A percentile compares a stretch with the other conserved stretches of the same genome.
Conservation (phyloP, 2,113 vertebrate genomes). For the Camarhynchus parvulus region DNA sequence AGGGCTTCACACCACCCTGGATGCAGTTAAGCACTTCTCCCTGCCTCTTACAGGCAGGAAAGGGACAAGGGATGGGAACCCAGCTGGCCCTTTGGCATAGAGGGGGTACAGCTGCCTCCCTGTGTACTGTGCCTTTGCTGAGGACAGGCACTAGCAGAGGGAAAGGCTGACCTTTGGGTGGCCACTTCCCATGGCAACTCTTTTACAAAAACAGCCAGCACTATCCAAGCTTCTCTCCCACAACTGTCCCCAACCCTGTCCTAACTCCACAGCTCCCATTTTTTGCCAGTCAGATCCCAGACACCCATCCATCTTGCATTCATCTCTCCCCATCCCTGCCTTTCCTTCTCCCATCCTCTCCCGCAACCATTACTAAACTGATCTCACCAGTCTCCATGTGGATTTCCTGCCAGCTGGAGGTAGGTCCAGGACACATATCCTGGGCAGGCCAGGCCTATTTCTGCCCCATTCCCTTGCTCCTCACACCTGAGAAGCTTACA, state of each 20-base stretch:
- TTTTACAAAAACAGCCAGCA: not conserved
- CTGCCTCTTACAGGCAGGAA: not conserved
- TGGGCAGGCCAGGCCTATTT: not conserved
- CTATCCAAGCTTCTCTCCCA: not conserved
- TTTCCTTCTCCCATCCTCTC: not conserved
- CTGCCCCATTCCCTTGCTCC: not conserved
- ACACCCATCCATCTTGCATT: not conserved
- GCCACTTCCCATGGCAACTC: not conserved
- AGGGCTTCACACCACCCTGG: not conserved
- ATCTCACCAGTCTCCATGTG: not conserved
- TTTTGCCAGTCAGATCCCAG: not conserved
- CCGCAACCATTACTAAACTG: not conserved
- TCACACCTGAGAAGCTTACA: fast-evolving
- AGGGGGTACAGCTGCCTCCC: not conserved
- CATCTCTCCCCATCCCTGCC: not conserved
- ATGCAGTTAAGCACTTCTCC: not conserved
- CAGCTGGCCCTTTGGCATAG: not conserved
- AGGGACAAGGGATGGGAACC: not conserved
- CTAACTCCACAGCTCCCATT: not conserved
- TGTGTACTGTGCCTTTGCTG: not conserved
- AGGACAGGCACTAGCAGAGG: not conserved
- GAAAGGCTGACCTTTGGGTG: not conserved
- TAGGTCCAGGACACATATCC: not conserved
- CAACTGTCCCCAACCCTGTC: not conserved
- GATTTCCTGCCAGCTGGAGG: not conserved